Evolutionary conservation across 2,113 vertebrate species (phyloP), one percentile per base, ranked within the genome.

Genomic region (Sebastes fasciatus): DNA sequence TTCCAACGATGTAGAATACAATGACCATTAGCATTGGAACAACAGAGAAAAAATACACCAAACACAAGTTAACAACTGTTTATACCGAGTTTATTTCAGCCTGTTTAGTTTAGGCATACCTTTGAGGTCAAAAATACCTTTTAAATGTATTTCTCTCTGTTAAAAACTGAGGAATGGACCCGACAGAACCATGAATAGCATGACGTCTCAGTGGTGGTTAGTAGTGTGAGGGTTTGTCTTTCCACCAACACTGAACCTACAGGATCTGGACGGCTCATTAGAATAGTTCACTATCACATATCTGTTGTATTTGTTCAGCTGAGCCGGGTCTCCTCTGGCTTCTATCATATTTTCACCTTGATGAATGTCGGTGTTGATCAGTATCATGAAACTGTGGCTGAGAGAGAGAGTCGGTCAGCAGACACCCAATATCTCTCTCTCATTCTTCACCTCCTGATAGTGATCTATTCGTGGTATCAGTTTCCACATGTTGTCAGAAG

Each of bases 401-500:
- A 9, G 5, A 54, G 34, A 34, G 34, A 34, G 2, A 21, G 34
- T 63, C 5, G 45, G 45, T 49, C 45, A 71, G 52, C 11, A 14
- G 3, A 12, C 62, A 64, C 62, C 19, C 21, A 54, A 69, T 68
- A 51, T 54, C 34, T 64, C 16, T 71, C 23, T 67, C 19, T 23
- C 43, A 21, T 51, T 74, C 34, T 45, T n/a, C 16, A 43, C 66
- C 55, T 67, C 57, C 48, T 77, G 0, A 42, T 23, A 34, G 65
- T 51, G 49, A 66, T 64, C 45, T 60, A 34, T 58, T 64, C 48
- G 1, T 62, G 67, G 74, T 86, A 80, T 89, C 63, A 58, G 67
- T 89, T 91, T 88, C 71, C 68, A 19, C 63, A 51, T 48, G 54
- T 60, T 78, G 46, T 63, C 26, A 79, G 58, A 63, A 34, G 8